These are phyloP conservation scores for Merops nubicus DNA, from an alignment of 2,113 vertebrate genomes.

Conservation along the genomic window DNA sequence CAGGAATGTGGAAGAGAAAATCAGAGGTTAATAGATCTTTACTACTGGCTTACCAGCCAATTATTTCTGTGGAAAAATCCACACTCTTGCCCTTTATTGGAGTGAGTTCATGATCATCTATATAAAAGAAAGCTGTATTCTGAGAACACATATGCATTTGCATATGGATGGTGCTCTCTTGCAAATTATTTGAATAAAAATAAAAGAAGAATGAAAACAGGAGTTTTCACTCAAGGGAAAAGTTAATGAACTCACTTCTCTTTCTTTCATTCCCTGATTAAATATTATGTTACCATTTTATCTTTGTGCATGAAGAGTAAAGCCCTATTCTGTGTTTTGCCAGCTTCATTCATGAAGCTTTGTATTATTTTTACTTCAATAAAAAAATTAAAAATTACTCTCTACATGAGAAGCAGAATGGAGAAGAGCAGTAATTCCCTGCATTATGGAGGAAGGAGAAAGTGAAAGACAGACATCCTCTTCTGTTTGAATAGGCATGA, in stretches of 20 bases:
- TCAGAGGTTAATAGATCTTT: constrained; percentile 42
- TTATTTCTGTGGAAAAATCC: constrained; percentile 51
- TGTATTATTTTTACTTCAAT: constrained; percentile 61
- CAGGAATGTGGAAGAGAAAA: constrained; percentile 22
- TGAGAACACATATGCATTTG: constrained; percentile 44
- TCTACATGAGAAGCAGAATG: constrained; percentile 36
- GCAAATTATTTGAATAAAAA: constrained; percentile 70
- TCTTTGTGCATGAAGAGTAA: constrained; percentile 61
- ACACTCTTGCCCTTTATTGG: constrained; percentile 16
- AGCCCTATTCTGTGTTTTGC: constrained; percentile 56
- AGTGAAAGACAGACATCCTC: constrained; percentile 27
- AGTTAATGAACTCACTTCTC: constrained; percentile 70
- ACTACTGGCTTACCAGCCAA: constrained; percentile 5
- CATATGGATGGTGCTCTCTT: constrained; percentile 55
- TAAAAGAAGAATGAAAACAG: constrained; percentile 69
- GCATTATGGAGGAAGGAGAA: neutral
- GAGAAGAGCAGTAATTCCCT: constrained; percentile 39
- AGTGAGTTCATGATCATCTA: constrained; percentile 42
- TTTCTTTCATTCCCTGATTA: constrained; percentile 69
- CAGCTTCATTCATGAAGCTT: constrained; percentile 68
- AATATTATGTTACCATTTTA: constrained; percentile 69
- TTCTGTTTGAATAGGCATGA: constrained; percentile 51
- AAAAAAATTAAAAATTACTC: constrained; percentile 52
- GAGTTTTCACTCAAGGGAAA: constrained; percentile 69
- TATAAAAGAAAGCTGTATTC: constrained; percentile 59